Evolutionary conservation across 1,140 invertebrate species (phyloP), one percentile per base, ranked within the genome.

Genomic region (Cydia amplana): DNA sequence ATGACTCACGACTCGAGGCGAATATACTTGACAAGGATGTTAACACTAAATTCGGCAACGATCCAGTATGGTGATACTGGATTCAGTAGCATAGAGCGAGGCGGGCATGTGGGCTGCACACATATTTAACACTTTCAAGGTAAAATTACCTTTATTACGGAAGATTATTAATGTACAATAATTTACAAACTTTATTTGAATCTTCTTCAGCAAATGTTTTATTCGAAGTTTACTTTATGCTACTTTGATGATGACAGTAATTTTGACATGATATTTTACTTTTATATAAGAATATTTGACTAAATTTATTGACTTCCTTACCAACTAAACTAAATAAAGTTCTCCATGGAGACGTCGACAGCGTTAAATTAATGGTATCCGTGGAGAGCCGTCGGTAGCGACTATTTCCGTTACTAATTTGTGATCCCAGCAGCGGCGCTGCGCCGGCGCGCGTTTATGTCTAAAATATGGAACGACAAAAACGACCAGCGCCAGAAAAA

Each of bases 371-470:
- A 70, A 70, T 70, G 65, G 28, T 60, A 18, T 43, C 36, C 28
- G 32, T 20, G 28, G 18, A 16, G 32, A 16, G 16, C 65, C 63
- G 28, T 67, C 64, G 28, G 64, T 36, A 70, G 65, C 65, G 36
- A 20, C 28, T 67, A 32, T 67, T 40, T 70, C 65, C 65, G 65
- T 70, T 36, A 70, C 65, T 70, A 70, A 70, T 70, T 20, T 70
- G 65, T 70, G 18, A 70, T 70, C 65, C 65, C 65, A 16, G 51
- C 51, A 18, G 65, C 65, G 64, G 14, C 28, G 65, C 65, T 43
- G 65, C 36, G 64, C n/a, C 32, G 46, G 81, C 72, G 83, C 89
- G 85, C 89, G 89, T 91, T 90, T 86, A 91, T 85, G 87, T 91
- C 87, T 91, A 83, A 81, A 80, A 84, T 85, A 91, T 89, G 79